These are phyloP conservation scores for Scomberomorus guttatus DNA, from an alignment of 2,797 vertebrate genomes.

Conservation along the genomic window DNA sequence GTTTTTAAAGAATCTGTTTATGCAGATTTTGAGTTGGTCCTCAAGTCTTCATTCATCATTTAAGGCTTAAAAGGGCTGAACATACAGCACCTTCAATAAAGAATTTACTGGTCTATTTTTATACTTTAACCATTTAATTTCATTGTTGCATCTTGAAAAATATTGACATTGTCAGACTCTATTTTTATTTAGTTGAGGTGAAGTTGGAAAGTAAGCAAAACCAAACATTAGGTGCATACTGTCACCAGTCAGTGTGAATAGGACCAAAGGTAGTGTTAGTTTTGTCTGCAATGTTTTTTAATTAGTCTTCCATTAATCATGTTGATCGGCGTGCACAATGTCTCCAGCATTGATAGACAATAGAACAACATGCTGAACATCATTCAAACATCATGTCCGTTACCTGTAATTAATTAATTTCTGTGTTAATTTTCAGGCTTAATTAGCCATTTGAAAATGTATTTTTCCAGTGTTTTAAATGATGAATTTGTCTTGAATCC, in stretches of 20 bases:
- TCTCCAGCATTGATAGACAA: neutral
- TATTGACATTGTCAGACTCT: neutral
- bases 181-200: neutral
- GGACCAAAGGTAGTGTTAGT: neutral
- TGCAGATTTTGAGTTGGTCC: constrained; percentile 6
- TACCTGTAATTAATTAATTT: neutral
- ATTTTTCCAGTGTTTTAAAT: neutral
- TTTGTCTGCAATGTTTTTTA: neutral
- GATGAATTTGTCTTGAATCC: neutral
- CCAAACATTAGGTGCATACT: neutral
- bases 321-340: neutral
- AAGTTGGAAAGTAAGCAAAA: neutral
- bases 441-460: neutral
- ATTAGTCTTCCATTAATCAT: neutral
- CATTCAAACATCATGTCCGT: constrained; percentile 5
- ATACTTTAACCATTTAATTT: neutral
- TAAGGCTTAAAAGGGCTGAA: constrained; percentile 3
- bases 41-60: neutral
- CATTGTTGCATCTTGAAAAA: neutral
- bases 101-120: neutral
- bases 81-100: neutral
- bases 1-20: constrained; percentile 16
- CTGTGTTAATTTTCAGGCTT: neutral
- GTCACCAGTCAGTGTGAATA: neutral
- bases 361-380: neutral